phyloP scores from a whole-genome alignment of 2,888 invertebrate genomes.

The Nymphalis c-album region DNA sequence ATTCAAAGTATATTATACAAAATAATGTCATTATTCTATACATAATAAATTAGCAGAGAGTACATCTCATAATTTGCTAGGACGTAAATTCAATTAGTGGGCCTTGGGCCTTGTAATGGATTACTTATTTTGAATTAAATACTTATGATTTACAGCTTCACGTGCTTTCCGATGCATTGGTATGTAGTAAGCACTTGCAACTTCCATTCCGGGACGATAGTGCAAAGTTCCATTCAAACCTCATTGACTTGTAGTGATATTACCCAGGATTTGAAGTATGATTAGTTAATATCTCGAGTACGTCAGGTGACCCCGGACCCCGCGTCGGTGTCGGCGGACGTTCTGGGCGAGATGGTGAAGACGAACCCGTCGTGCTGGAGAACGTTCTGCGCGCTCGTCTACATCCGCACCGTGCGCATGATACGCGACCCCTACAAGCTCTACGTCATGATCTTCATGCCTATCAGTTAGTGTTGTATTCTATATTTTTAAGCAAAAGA shows the following conservation, averaged over 20 bases:
- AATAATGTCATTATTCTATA: neutral
- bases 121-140: no score
- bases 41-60: neutral
- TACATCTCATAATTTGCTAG: no score
- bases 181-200: no score
- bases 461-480: slow-evolving; percentile 75
- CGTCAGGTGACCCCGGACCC: slow-evolving; percentile 73
- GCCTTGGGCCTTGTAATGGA: no score
- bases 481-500: no score
- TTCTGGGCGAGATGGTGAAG: slow-evolving; percentile 83
- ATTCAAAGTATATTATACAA: neutral
- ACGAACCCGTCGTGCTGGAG: slow-evolving; percentile 83
- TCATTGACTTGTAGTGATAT: no score
- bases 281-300: neutral
- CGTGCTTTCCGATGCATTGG: no score
- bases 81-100: no score
- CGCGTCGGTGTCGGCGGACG: slow-evolving; percentile 80
- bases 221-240: no score
- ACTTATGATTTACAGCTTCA: no score
- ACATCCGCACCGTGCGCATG: slow-evolving; percentile 84
- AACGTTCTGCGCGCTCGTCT: slow-evolving; percentile 85
- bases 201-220: no score
- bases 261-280: neutral
- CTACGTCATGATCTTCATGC: slow-evolving; percentile 87
- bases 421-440: slow-evolving; percentile 86